Conservation (phyloP, 2,113 vertebrate species). For the Pelodiscus sinensis region DNA sequence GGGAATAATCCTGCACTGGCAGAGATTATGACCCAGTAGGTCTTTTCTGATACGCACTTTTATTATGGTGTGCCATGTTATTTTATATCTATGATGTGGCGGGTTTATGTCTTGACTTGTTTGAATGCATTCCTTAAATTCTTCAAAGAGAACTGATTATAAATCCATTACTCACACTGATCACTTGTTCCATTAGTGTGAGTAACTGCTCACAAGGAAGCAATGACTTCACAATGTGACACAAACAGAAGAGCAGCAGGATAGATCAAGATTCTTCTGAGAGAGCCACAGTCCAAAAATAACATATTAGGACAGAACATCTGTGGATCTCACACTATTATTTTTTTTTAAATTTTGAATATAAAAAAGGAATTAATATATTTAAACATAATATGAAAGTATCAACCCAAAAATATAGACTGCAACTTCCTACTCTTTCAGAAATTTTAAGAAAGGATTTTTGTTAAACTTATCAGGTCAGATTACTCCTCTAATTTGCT, state of each 20-base stretch:
- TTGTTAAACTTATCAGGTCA: not conserved
- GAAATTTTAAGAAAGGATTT: not conserved
- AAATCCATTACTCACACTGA: constrained; percentile 37
- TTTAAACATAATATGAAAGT: not conserved
- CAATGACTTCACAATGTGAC: not conserved
- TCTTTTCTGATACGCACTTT: not conserved
- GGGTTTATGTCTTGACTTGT: not conserved
- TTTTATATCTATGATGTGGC: not conserved
- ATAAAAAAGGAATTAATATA: not conserved
- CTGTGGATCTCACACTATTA: not conserved
- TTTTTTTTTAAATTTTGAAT: not conserved
- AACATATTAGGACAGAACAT: not conserved
- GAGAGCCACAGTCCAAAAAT: not conserved
- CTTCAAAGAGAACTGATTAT: not conserved
- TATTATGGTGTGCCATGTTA: not conserved
- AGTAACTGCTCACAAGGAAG: constrained; percentile 31
- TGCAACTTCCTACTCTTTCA: not conserved
- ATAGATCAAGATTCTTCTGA: not conserved
- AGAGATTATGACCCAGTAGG: not conserved
- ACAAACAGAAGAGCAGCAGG: not conserved
- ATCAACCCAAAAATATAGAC: not conserved
- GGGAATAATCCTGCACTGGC: not conserved
- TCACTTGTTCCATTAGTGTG: constrained; percentile 31
- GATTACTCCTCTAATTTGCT: not conserved
- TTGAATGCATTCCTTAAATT: constrained; percentile 4